Conservation (phyloP, 2,888 invertebrate genomes). For the Rhamnusium bicolor region DNA sequence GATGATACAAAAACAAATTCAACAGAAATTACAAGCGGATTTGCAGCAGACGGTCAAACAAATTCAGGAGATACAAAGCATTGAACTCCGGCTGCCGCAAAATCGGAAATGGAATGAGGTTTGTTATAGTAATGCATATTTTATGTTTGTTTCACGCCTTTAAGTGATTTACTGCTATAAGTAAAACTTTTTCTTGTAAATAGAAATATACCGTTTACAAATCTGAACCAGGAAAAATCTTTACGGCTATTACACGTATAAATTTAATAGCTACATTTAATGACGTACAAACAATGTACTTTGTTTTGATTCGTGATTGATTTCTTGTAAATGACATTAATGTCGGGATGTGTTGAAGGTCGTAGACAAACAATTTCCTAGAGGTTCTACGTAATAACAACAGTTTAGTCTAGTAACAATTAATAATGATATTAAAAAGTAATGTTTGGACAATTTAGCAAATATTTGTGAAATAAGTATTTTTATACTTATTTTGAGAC, state of each 20-base stretch:
- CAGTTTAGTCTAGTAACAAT: no score
- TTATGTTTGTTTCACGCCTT: conserved; percentile 4
- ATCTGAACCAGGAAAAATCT: neutral
- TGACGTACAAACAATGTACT: neutral
- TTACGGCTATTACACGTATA: neutral
- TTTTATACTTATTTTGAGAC: no score
- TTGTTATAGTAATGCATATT: conserved; percentile 36
- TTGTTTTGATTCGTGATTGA: neutral
- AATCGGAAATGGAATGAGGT: conserved; percentile 70
- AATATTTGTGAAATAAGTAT: no score
- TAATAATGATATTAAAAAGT: no score
- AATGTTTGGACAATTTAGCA: no score
- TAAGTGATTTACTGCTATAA: neutral
- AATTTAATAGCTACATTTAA: neutral
- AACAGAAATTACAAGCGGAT: conserved; percentile 71
- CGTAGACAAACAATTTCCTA: neutral
- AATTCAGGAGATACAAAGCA: conserved; percentile 71
- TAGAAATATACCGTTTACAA: neutral
- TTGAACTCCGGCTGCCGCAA: conserved; percentile 70
- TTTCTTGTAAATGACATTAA: neutral
- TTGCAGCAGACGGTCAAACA: conserved; percentile 71
- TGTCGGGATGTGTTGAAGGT: neutral
- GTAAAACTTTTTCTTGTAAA: neutral
- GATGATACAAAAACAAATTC: conserved; percentile 69
- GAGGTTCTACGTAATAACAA: neutral